Evolutionary conservation across 2,797 vertebrate genomes (phyloP).

Genomic region (Ispidina lecontei): DNA sequence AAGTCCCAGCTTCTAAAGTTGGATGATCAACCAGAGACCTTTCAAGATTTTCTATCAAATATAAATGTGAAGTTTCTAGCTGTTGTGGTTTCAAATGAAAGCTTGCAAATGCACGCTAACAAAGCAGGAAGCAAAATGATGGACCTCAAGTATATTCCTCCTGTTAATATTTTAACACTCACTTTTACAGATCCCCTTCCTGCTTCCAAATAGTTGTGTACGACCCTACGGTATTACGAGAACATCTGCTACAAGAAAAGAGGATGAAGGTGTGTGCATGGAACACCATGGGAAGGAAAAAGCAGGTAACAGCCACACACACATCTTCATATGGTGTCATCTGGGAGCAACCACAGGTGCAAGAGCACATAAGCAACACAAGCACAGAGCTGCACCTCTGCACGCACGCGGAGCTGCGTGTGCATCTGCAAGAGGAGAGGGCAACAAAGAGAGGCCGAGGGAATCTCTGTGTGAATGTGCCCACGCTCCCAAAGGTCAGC

Average conservation of each 20-base stretch:
- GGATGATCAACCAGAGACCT: not conserved
- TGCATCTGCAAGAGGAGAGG: not conserved
- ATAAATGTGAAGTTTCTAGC: not conserved
- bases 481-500: conserved; percentile 76
- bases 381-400: not conserved
- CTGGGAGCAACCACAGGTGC: not conserved
- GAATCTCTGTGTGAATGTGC: not conserved
- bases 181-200: not conserved
- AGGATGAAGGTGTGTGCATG: not conserved
- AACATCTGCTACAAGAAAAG: not conserved
- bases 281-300: not conserved
- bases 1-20: not conserved
- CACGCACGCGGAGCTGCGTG: rapidly evolving
- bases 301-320: rapidly evolving
- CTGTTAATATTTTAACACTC: not conserved
- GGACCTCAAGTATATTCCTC: not conserved
- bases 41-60: not conserved
- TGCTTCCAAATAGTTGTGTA: not conserved
- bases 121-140: not conserved
- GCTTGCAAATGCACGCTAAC: not conserved
- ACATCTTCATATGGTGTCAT: not conserved
- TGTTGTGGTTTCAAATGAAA: not conserved
- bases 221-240: not conserved
- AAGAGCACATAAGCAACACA: not conserved
- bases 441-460: not conserved